Percentiles rank a stretch among this genome's conserved stretches.
Evolutionary conservation across 2,113 vertebrate genomes (phyloP).

Genomic region (Ochotona curzoniae): DNA sequence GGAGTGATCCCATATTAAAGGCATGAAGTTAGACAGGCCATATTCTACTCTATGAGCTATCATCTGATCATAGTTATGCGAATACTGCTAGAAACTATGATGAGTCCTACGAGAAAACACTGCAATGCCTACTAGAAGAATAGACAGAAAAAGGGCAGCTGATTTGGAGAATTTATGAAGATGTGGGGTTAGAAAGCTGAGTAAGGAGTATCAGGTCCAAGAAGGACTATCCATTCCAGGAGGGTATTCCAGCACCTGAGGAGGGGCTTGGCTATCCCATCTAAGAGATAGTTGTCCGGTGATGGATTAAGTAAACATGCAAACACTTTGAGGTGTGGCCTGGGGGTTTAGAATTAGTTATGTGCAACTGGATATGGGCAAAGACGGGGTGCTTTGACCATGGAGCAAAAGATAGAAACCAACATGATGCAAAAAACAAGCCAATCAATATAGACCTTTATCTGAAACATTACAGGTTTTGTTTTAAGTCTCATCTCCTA

Average conservation of each 20-base stretch:
- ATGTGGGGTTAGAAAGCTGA: not conserved
- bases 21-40: not conserved
- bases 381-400: not conserved
- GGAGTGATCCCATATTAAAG: not conserved
- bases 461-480: not conserved
- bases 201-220: not conserved
- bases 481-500: not conserved
- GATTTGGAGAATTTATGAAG: not conserved
- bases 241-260: not conserved
- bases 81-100: not conserved
- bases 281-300: too few relatives aligned
- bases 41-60: not conserved
- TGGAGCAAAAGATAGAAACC: not conserved
- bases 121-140: not conserved
- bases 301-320: not conserved
- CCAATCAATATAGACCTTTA: not conserved
- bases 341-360: not conserved
- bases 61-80: constrained; percentile 4
- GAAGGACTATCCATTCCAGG: not conserved
- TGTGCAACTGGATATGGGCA: not conserved
- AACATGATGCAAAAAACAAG: not conserved
- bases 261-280: not conserved
- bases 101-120: not conserved
- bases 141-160: not conserved
- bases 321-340: not conserved